Conservation (phyloP, 2,113 vertebrate species). For the Eurypyga helias region DNA sequence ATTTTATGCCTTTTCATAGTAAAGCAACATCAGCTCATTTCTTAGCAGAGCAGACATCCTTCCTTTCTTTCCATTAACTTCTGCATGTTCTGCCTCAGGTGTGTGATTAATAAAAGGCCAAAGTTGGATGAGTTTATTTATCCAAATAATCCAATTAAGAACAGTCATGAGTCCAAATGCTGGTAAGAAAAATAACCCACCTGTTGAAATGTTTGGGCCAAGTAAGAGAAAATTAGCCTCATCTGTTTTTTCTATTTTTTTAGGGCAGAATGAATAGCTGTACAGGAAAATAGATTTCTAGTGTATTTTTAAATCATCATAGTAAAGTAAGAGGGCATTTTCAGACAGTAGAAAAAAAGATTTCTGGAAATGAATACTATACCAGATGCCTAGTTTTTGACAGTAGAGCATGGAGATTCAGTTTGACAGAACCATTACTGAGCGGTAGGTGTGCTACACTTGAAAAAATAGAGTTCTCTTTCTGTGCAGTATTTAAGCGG, state of each 20-base stretch:
- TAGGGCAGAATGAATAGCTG: neutral
- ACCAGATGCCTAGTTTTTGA: neutral
- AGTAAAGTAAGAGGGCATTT: neutral
- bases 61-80: neutral
- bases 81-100: neutral
- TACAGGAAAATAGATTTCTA: slow-evolving; percentile 25
- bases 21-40: neutral
- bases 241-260: slow-evolving; percentile 18
- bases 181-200: slow-evolving; percentile 29
- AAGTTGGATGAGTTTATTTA: slow-evolving; percentile 20
- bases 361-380: neutral
- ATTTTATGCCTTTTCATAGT: neutral
- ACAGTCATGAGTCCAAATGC: neutral
- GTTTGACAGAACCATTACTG: neutral
- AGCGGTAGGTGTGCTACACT: neutral
- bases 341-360: neutral
- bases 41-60: neutral
- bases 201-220: slow-evolving; percentile 28
- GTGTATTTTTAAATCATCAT: neutral
- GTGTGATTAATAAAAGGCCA: neutral
- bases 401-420: neutral
- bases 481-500: neutral
- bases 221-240: neutral
- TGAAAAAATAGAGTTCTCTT: neutral
- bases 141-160: slow-evolving; percentile 40